A percentile compares a stretch with the other conserved stretches of the same genome.
Evolutionary conservation across 2,113 vertebrate genomes (phyloP).

Genomic region (Aepyceros melampus): DNA sequence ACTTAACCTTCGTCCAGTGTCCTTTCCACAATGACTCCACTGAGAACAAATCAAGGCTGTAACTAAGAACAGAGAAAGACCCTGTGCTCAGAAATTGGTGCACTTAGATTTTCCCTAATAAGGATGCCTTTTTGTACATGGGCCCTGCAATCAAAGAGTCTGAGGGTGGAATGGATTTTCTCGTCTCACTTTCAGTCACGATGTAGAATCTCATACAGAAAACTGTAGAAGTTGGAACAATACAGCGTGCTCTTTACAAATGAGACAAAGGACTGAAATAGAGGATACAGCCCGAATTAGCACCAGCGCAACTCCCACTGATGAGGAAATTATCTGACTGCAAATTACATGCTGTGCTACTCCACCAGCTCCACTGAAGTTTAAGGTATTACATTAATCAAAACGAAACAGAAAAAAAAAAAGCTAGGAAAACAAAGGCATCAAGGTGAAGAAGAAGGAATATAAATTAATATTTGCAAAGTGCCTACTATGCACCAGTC

Average conservation of each 20-base stretch:
- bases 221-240: conserved; percentile 20
- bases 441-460: neutral
- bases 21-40: neutral
- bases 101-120: neutral
- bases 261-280: conserved; percentile 56
- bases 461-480: neutral
- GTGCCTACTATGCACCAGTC: too few relatives aligned
- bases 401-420: neutral
- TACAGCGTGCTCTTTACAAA: conserved; percentile 38
- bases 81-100: neutral
- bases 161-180: conserved; percentile 27
- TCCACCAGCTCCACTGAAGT: neutral
- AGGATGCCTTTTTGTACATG: neutral
- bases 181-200: conserved; percentile 30
- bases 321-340: conserved; percentile 45
- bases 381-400: neutral
- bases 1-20: neutral
- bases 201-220: neutral
- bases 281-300: conserved; percentile 59
- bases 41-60: neutral
- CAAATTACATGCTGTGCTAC: conserved; percentile 23
- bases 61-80: neutral
- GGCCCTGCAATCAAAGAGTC: neutral
- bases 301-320: conserved; percentile 55
- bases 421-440: neutral